phyloP scores from a whole-genome alignment of 2,113 vertebrate species.

The Rhabdomys dilectus region DNA sequence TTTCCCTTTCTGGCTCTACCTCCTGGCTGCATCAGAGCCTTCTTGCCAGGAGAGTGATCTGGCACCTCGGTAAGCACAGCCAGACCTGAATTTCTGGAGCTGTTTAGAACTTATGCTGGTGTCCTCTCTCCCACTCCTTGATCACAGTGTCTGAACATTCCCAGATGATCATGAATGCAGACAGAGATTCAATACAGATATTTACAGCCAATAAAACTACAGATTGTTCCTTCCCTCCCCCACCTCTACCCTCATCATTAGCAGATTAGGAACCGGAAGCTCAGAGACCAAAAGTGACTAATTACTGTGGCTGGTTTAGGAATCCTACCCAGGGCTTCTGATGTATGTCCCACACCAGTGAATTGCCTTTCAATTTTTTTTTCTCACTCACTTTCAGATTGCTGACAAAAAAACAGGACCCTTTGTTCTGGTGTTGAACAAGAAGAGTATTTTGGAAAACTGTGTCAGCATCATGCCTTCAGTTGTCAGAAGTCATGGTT shows the following conservation, averaged over 20 bases:
- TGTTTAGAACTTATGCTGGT: not conserved
- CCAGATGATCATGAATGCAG: not conserved
- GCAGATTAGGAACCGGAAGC: constrained; percentile 19
- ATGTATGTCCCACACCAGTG: not conserved
- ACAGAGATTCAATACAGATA: not conserved
- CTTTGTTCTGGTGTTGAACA: not conserved
- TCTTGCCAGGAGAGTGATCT: constrained; percentile 69
- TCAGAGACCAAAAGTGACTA: constrained; percentile 37
- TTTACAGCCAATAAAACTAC: not conserved
- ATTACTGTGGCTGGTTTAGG: not conserved
- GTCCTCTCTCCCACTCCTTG: not conserved
- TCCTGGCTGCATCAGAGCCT: constrained; percentile 70
- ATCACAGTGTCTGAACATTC: not conserved
- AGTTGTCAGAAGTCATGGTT: constrained; percentile 24
- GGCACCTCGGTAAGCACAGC: constrained; percentile 26
- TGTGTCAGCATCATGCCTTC: not conserved
- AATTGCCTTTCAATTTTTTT: not conserved
- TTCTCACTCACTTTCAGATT: constrained; percentile 18
- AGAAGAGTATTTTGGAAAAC: constrained; percentile 21
- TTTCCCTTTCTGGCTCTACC: constrained; percentile 63
- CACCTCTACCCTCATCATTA: constrained; percentile 12
- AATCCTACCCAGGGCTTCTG: not conserved
- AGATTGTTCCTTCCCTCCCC: not conserved
- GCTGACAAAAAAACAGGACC: not conserved
- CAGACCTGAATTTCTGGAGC: constrained; percentile 29